Conservation (phyloP, 1,140 invertebrate genomes). For the Antheraea mylitta region DNA sequence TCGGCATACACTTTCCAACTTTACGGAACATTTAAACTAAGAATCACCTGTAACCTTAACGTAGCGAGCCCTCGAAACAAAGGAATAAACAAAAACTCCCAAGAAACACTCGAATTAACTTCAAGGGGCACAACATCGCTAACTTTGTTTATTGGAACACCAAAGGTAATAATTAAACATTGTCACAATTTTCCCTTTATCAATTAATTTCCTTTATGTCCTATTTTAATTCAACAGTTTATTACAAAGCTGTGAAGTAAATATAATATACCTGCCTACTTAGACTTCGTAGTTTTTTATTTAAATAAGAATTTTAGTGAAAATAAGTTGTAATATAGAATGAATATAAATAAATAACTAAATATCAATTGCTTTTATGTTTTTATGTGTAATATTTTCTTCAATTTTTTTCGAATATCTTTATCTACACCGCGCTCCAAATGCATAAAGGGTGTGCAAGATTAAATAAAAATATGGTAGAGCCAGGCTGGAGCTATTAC, state of each 20-base stretch:
- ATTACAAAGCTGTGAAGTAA: not conserved
- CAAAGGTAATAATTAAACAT: not conserved
- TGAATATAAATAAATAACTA: no score
- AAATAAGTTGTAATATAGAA: no score
- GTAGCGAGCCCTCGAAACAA: slow-evolving; percentile 38
- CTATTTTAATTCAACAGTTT: not conserved
- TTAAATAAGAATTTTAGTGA: no score
- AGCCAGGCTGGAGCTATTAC: no score
- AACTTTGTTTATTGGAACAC: slow-evolving; percentile 9
- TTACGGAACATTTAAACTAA: slow-evolving; percentile 35
- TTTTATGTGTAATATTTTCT: no score
- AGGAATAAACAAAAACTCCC: slow-evolving; percentile 36
- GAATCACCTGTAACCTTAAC: slow-evolving; percentile 42
- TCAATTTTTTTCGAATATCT: no score
- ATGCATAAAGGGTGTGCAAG: no score
- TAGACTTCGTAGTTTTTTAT: no score
- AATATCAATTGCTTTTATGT: no score
- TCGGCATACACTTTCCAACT: slow-evolving; percentile 44
- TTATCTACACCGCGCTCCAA: no score
- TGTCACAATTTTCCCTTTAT: slow-evolving; percentile 2
- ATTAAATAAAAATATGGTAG: no score
- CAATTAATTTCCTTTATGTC: slow-evolving; percentile 4
- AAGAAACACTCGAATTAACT: slow-evolving; percentile 31
- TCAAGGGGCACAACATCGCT: slow-evolving; percentile 4
- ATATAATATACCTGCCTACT: not conserved